Evolutionary conservation across 2,113 vertebrate genomes (phyloP).

Genomic region (Myiopsitta monachus): DNA sequence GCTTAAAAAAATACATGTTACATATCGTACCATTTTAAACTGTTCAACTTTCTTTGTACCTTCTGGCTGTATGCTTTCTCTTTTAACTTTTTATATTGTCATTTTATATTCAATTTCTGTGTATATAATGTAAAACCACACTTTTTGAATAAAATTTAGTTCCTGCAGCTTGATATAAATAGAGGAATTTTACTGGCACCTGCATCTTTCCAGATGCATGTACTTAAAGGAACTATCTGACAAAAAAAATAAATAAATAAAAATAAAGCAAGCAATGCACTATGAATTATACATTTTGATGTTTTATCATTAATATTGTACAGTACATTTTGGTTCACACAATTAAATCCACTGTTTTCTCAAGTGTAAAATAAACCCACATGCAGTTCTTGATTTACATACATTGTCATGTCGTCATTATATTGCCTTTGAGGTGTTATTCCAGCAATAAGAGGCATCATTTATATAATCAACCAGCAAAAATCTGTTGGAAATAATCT

Average conservation of each 20-base stretch:
- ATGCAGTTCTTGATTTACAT: slow-evolving; percentile 93
- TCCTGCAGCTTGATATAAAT: slow-evolving; percentile 93
- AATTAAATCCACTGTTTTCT: slow-evolving; percentile 92
- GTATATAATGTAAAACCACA: slow-evolving; percentile 94
- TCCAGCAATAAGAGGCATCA: slow-evolving; percentile 52
- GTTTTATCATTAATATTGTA: slow-evolving; percentile 93
- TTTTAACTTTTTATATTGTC: slow-evolving; percentile 98
- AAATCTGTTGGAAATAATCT: slow-evolving; percentile 31
- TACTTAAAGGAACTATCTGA: slow-evolving; percentile 85
- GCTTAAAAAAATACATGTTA: slow-evolving; percentile 90
- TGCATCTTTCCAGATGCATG: slow-evolving; percentile 89
- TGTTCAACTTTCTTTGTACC: slow-evolving; percentile 96
- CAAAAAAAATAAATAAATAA: slow-evolving; percentile 81
- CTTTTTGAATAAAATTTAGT: slow-evolving; percentile 91
- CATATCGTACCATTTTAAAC: slow-evolving; percentile 94
- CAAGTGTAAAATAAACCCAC: slow-evolving; percentile 99
- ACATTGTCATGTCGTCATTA: slow-evolving; percentile 81
- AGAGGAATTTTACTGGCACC: slow-evolving; percentile 85
- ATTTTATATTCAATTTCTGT: slow-evolving; percentile 98
- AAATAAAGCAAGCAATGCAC: slow-evolving; percentile 86
- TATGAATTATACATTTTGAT: slow-evolving; percentile 91
- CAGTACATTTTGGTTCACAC: slow-evolving; percentile 90
- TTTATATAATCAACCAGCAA: slow-evolving; percentile 35
- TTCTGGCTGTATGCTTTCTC: slow-evolving; percentile 95
- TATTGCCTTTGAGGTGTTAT: slow-evolving; percentile 66